Evolutionary conservation across 64 coral and sea anemone genomes (phyloP), one percentile per base, ranked within the genome.

Genomic region (Pocillopora verrucosa): DNA sequence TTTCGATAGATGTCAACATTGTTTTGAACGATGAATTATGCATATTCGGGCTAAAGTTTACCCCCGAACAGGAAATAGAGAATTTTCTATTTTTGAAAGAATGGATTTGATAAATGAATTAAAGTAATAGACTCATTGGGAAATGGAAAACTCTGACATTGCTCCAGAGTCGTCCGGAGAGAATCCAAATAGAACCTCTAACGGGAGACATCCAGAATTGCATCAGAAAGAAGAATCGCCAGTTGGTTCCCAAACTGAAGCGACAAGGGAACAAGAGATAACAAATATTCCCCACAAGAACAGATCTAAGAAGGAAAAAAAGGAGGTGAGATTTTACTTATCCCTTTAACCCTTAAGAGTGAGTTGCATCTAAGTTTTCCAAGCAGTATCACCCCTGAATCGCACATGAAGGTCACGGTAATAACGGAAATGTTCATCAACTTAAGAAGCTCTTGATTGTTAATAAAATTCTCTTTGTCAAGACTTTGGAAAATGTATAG

Each of bases 111-210:
- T 22, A 85, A 10, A 5, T 72, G 56, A 12, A 26, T 85, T 56
- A 45, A 14, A 4, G 37, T 13, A 12, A 0, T 67, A 85, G 25
- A 4, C 51, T 38, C 12, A 0, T 16, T 58, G 37, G 45, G 1
- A 57, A 72, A 85, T 85, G 82, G 65, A 85, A 9, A 85, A 72
- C 72, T 85, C 63, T 62, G 80, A 83, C 65, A 38, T 11, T 24
- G 25, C 41, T 45, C 16, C 80, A 41, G 30, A 22, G 35, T 62
- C 80, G 11, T 83, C 80, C 38, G 22, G 10, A 36, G 82, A 72
- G 65, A 26, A 57, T 72, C 2, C 82, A 4, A 13, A 13, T 13
- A 63, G 41, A 41, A 20, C 36, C 30, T 30, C 59, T 13, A 76
- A 79, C 34, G 77, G 45, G 13, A 75, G 17, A 30, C 30, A 30